Base-by-base conservation (phyloP, 2,888 invertebrate species). In the Rhingia rostrata region DNA sequence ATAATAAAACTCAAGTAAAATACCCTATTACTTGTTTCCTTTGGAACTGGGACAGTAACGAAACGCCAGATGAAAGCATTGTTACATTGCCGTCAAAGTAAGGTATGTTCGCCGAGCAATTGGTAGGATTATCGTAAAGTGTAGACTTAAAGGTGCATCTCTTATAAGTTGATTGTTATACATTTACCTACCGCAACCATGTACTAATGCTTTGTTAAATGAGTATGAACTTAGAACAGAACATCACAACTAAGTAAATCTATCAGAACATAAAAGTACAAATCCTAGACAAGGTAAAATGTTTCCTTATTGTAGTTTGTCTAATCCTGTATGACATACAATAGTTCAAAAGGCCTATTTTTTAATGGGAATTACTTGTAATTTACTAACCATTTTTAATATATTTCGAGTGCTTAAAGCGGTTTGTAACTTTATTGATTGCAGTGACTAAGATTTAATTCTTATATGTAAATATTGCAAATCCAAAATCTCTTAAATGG, bases 11-110 rank as follows among this genome's bases (percentile, higher is more conserved):
- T 70, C 39, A 49, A 78, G 49, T 47, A 30, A 37, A 64, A 78
- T 70, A 49, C 47, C 43, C 35, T 72, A 22, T 22, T 22, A 22
- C 22, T 22, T 22, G 22, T 49, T 64, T 58, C 32, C n/a, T 61
- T 33, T 43, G 32, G 22, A 22, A 22, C 22, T 22, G 22, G 45
- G 30, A 64, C 14, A 63, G 47, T 12, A 58, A 4, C 39, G 39
- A 49, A 72, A 78, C 72, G 70, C 78, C 78, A 64, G 78, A 64
- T 78, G 78, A 78, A 63, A 39, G 56, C 35, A 78, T 72, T 78
- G 72, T 78, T 51, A 63, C 41, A 56, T 49, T 63, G n/a, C 33
- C 47, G 39, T 12, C 39, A 51, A 6, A 10, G 51, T 43, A 41
- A n/a, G 53, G n/a, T 53, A 22, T 41, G 33, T 77, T 2, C 2